These are phyloP conservation scores for Adineta ricciae DNA, from an alignment of 2,888 invertebrate genomes.

Conservation along the genomic window DNA sequence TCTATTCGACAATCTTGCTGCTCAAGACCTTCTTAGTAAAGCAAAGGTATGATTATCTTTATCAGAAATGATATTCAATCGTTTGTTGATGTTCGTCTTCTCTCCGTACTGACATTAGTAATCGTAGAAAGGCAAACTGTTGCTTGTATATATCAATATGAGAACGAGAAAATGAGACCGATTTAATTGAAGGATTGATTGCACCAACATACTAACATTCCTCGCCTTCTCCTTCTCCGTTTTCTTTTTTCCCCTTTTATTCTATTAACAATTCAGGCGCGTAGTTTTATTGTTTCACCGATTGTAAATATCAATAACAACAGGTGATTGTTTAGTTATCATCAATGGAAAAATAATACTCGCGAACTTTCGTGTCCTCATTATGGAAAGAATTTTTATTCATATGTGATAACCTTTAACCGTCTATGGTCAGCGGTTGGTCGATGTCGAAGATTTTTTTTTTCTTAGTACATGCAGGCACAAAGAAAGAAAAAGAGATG, in stretches of 20 bases:
- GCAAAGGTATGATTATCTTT: neutral
- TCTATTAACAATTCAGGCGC: neutral
- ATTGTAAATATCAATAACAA: neutral
- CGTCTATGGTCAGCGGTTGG: neutral
- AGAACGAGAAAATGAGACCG: neutral
- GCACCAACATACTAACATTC: neutral
- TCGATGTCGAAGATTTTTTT: neutral
- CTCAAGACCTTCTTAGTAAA: conserved; percentile 5
- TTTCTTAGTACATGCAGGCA: neutral
- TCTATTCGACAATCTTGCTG: neutral
- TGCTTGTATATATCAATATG: neutral
- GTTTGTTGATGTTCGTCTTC: neutral
- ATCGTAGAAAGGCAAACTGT: neutral
- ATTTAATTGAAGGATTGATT: conserved; percentile 15
- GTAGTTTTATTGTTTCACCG: no score
- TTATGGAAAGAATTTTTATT: neutral
- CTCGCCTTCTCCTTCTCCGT: neutral
- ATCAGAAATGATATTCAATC: neutral
- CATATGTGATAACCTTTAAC: neutral
- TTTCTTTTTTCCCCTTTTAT: neutral
- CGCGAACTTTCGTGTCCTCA: neutral
- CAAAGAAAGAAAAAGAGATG: neutral
- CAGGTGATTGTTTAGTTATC: neutral
- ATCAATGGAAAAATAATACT: neutral
- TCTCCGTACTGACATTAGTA: neutral